phyloP scores from a whole-genome alignment of 2,113 vertebrate genomes.

The Poicephalus meyeri region DNA sequence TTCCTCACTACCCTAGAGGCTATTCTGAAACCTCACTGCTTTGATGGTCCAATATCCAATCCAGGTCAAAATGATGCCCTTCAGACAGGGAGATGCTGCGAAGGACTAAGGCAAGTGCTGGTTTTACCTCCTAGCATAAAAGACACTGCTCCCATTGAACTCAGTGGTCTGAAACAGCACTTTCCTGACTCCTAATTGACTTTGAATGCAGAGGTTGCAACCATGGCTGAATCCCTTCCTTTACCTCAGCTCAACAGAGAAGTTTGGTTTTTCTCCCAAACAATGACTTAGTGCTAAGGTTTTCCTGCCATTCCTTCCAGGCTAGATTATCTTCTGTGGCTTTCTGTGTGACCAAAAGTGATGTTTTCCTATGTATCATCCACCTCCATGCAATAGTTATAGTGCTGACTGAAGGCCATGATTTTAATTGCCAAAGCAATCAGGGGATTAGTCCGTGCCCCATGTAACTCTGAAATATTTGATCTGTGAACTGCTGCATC shows the following conservation, averaged over 20 bases:
- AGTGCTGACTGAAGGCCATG: background rate
- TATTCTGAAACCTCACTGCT: background rate
- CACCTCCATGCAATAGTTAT: background rate
- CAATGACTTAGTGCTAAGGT: background rate
- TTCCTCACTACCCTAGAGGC: background rate
- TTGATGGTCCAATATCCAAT: background rate
- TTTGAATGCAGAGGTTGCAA: background rate
- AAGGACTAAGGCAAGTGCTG: background rate
- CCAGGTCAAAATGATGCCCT: background rate
- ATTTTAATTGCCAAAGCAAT: slow-evolving; percentile 44
- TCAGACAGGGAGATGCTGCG: background rate
- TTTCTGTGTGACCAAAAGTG: background rate
- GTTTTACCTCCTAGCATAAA: background rate
- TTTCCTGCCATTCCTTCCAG: background rate
- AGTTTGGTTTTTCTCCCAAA: background rate
- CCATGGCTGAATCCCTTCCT: background rate
- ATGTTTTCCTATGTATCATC: background rate
- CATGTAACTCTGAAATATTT: background rate
- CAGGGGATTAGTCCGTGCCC: slow-evolving; percentile 8
- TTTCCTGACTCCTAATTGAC: background rate
- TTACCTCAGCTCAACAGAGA: background rate
- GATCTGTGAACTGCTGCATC: slow-evolving; percentile 25
- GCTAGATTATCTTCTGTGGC: background rate
- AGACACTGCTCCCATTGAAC: background rate
- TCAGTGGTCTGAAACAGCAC: background rate